Base-by-base conservation (phyloP, 1,140 invertebrate species). In the Trachelipus rathkii region DNA sequence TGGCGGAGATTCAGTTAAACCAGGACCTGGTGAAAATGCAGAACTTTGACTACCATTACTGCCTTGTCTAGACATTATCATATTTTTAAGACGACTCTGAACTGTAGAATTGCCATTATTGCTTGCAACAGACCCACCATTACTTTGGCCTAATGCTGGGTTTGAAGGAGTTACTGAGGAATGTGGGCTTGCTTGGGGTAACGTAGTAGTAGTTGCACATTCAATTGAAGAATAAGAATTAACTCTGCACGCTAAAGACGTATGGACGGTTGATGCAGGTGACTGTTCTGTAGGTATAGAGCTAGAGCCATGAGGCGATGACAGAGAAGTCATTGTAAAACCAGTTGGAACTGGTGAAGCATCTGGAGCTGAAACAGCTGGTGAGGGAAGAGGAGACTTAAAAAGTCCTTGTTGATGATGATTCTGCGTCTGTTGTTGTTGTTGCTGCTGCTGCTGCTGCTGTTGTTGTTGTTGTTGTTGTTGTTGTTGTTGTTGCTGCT, bases 91-190 rank as follows among this genome's bases (percentile, higher is more conserved):
- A 77, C 77, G 67, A 71, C 75, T 81, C 74, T 81, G 75, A 11
- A 77, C 79, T 76, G 78, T 77, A 73, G 60, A 73, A 77, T 76
- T 82, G 79, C 45, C 81, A 78, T 78, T 82, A 75, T 78, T 82
- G 81, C 53, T 81, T 78, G 74, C 50, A 19, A 8, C 50, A 15
- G 50, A 60, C 11, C 50, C 19, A 60, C 50, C 50, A 60, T 60
- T 60, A 19, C 50, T 60, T 60, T 60, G 50, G 19, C 50, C 19
- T 60, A 60, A 19, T 60, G 50, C 11, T 19, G 50, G 11, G 19
- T 19, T 60, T 2, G 50, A 60, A 15, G 50, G 8, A 60, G 50
- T 8, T 13, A 60, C 19, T 60, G 50, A 60, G 19, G 50, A 60
- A 60, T 60, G 50, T 15, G 50, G 50, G 50, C 50, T 60, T 13